phyloP scores from a whole-genome alignment of 2,113 vertebrate genomes.

The Athene cunicularia region DNA sequence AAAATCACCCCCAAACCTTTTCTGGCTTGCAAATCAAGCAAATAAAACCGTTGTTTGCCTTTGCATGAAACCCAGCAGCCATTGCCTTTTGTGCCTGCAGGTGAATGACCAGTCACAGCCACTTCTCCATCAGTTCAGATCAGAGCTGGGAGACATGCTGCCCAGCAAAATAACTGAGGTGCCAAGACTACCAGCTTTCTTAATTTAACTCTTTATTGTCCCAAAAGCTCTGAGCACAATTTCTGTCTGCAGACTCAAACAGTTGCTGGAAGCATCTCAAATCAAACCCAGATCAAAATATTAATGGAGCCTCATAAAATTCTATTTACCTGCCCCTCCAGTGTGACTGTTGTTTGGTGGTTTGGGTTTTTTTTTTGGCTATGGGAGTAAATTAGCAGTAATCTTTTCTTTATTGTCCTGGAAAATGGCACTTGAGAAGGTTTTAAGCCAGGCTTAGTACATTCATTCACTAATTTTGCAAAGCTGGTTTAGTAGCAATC shows the following conservation, averaged over 20 bases:
- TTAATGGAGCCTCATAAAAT: neutral
- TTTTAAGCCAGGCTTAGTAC: neutral
- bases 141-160: neutral
- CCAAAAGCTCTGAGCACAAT: neutral
- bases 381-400: neutral
- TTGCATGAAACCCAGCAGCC: neutral
- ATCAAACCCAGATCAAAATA: neutral
- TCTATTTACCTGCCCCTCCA: neutral
- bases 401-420: constrained; percentile 34
- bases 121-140: neutral
- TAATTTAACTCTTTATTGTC: neutral
- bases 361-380: neutral
- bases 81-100: neutral
- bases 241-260: neutral
- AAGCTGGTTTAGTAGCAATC: neutral
- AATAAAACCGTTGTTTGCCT: neutral
- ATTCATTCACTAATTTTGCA: neutral
- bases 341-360: neutral
- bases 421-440: neutral
- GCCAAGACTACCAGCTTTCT: neutral
- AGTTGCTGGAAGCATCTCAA: neutral
- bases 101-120: neutral
- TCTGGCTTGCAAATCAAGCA: neutral
- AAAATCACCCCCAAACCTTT: neutral
- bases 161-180: neutral